A percentile compares a stretch with the other conserved stretches of the same genome.
These are phyloP conservation scores for Ips typographus DNA, from an alignment of 1,140 invertebrate genomes.

Conservation along the genomic window DNA sequence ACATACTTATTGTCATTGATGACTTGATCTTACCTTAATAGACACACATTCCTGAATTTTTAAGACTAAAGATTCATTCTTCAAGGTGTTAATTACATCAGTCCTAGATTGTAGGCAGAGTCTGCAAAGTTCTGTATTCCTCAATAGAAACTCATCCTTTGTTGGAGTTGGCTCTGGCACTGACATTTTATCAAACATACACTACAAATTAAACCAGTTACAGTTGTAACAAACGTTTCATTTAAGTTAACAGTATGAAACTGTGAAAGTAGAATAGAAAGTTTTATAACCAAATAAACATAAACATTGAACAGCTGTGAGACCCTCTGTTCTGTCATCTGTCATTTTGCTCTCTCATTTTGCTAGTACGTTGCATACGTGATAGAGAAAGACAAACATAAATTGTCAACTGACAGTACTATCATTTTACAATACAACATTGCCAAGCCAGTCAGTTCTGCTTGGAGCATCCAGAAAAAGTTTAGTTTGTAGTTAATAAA, in stretches of 20 bases:
- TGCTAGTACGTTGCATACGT: too few species aligned
- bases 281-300: too few species aligned
- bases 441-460: too few species aligned
- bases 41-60: conserved; percentile 40
- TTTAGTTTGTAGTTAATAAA: too few species aligned
- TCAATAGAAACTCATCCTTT: neutral
- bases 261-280: too few species aligned
- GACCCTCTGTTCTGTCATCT: too few species aligned
- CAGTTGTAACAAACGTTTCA: neutral
- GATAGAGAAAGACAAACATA: too few species aligned
- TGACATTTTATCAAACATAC: neutral
- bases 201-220: neutral
- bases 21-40: conserved; percentile 31
- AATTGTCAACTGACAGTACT: too few species aligned
- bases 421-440: too few species aligned
- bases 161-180: neutral
- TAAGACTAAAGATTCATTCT: conserved; percentile 31
- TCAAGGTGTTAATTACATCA: conserved; percentile 11
- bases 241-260: neutral
- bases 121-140: conserved; percentile 34
- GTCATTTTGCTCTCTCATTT: too few species aligned
- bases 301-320: too few species aligned
- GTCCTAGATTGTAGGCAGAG: conserved; percentile 36
- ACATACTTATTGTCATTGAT: neutral
- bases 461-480: too few species aligned